Evolutionary conservation across 2,888 invertebrate genomes (phyloP), one percentile per base, ranked within the genome.

Genomic region (Drosophila monieri): DNA sequence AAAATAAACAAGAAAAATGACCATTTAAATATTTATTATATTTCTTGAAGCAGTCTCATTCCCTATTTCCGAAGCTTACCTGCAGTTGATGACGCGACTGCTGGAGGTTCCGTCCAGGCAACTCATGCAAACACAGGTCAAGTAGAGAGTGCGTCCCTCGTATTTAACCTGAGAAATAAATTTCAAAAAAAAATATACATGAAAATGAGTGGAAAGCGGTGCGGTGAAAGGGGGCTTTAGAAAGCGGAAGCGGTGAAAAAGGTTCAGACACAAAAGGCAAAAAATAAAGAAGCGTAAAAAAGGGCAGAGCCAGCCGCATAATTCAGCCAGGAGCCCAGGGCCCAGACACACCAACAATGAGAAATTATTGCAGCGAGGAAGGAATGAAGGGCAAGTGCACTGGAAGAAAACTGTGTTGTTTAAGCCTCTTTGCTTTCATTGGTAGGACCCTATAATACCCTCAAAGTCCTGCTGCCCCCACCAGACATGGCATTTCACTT

Each of bases 81-180:
- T 94, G 93, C 97, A 97, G 83, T 95, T 94, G 77, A 97, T 95
- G 54, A 94, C 94, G 75, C 96, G 94, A 77, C 95, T 95, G 2
- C 94, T 93, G 48, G 95, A 95, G 90, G 94, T 95, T 25, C 97
- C 96, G 91, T 98, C 98, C 88, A 98, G 93, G 92, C 98, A 98
- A 25, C 95, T 94, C 96, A 99, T 97, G 93, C 98, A 99, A 67
- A 98, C 97, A 73, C 97, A 97, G 75, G 97, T 97, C 91, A 99
- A 93, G 92, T 94, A 99, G 91, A 97, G 96, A 80, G 95, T 95
- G 83, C 96, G 95, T 73, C 97, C 97, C 92, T 98, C 98, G 78
- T 96, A 95, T 93, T 96, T 97, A 83, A 97, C 97, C 97, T 97
- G 93, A 1, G 92, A 92, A 59, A 61, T 41, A n/a, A n/a, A 35